Evolutionary conservation across 53 echinoderm and acorn worm genomes (phyloP).

Genomic region (Antedon mediterranea): DNA sequence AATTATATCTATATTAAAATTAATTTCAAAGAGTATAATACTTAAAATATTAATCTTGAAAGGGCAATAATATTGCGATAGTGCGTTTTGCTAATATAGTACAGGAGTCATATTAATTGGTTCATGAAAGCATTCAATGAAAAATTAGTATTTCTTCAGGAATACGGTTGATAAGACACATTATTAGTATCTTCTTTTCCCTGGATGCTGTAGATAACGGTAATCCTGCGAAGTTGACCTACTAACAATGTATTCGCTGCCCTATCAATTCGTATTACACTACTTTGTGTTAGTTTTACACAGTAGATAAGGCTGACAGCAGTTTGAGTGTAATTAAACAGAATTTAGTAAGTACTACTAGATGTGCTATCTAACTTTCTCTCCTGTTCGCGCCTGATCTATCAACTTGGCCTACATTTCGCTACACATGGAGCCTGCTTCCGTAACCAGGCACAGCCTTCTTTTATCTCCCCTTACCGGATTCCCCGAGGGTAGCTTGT

Average conservation of each 20-base stretch:
- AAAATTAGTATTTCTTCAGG: not conserved
- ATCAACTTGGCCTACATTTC: not conserved
- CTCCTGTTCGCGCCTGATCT: not conserved
- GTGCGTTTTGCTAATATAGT: not conserved
- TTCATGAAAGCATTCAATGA: not conserved
- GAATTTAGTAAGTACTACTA: not conserved
- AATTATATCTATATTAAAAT: no score
- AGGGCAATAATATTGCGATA: no score
- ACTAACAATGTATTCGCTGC: not conserved
- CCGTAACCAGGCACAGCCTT: not conserved
- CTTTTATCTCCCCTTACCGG: not conserved
- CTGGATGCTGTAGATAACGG: not conserved
- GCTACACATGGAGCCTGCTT: not conserved
- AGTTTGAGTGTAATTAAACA: not conserved
- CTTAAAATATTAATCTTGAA: no score
- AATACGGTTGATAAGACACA: not conserved
- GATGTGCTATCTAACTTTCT: not conserved
- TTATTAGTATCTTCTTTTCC: not conserved
- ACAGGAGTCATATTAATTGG: not conserved
- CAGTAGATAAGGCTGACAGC: not conserved
- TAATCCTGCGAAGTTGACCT: not conserved
- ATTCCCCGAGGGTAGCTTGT: not conserved
- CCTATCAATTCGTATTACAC: not conserved
- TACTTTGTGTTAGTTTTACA: not conserved
- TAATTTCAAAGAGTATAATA: no score